These are phyloP conservation scores for Limnephilus auricula DNA, from an alignment of 2,888 invertebrate genomes.

Conservation along the genomic window DNA sequence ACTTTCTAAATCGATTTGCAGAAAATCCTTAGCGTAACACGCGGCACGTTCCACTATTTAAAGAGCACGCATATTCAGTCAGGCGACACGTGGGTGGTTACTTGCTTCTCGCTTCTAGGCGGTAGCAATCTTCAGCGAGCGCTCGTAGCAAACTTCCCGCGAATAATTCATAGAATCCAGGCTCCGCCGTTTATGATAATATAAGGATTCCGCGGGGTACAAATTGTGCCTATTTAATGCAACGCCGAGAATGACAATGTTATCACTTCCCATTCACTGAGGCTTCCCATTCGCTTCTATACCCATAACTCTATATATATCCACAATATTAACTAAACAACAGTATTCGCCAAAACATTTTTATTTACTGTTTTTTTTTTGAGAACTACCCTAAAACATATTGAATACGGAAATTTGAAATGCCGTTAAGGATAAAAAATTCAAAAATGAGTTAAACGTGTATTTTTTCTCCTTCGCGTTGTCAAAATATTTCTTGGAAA, in stretches of 20 bases:
- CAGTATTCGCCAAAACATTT: neutral
- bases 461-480: too few species aligned
- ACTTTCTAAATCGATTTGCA: neutral
- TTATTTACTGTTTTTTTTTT: neutral
- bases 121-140: slow-evolving; percentile 4
- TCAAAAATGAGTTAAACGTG: too few species aligned
- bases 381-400: too few species aligned
- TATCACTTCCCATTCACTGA: slow-evolving; percentile 15
- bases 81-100: neutral
- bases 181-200: slow-evolving; percentile 48
- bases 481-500: too few species aligned
- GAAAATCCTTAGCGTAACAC: neutral
- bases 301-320: slow-evolving; percentile 6
- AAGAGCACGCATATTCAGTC: neutral
- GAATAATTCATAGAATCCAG: slow-evolving; percentile 44
- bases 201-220: slow-evolving; percentile 27
- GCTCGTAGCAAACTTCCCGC: neutral
- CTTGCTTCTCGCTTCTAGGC: neutral
- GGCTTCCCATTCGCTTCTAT: slow-evolving; percentile 3
- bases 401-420: too few species aligned
- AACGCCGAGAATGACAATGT: slow-evolving; percentile 29
- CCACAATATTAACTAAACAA: neutral
- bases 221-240: slow-evolving; percentile 43
- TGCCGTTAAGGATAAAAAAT: too few species aligned
- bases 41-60: neutral